Evolutionary conservation across 2,113 vertebrate species (phyloP), one percentile per base, ranked within the genome.

Genomic region (Protobothrops flavoviridis): DNA sequence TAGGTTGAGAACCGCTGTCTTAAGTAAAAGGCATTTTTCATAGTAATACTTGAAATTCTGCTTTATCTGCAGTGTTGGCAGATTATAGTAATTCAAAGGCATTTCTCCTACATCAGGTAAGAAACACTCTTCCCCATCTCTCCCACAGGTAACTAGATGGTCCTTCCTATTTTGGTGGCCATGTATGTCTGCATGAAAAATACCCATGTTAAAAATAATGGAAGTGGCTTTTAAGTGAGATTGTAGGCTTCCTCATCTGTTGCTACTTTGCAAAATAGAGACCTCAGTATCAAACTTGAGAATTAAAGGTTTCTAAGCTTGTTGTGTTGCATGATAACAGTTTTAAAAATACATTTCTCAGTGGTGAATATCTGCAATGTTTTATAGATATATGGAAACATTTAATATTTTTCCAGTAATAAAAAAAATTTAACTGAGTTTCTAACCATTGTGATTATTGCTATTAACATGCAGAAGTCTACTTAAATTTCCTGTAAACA

Each of bases 231-330:
- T 64, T n/a, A 64, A 50, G 48, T 90, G 15, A 45, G 24, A 17
- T n/a, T 17, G 1, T 53, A 87, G 57, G 24, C 39, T 61, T 50
- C 26, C 15, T 90, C 43, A 11, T 64, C 9, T 64, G 24, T 64
- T 48, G 61, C 5, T 90, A 50, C 43, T 90, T 64, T 48, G 57
- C 57, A 64, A 64, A 61, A 61, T 8, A 10, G 45, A 64, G 48
- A 20, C 43, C 4, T 12, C 64, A 1, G 21, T 17, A 48, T 45
- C 29, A 9, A 90, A 50, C 2, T 85, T 91, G 92, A 89, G 13
- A 86, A 21, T 12, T 61, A 91, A 89, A 95, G 95, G 94, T 95
- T 96, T 95, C 95, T 48, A 92, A 90, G 85, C 57, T 91, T 59
- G 4, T 45, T 94, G 91, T 53, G 93, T 93, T 88, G 33, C 92